Conservation (phyloP, 2,113 vertebrate species). For the Columba livia region DNA sequence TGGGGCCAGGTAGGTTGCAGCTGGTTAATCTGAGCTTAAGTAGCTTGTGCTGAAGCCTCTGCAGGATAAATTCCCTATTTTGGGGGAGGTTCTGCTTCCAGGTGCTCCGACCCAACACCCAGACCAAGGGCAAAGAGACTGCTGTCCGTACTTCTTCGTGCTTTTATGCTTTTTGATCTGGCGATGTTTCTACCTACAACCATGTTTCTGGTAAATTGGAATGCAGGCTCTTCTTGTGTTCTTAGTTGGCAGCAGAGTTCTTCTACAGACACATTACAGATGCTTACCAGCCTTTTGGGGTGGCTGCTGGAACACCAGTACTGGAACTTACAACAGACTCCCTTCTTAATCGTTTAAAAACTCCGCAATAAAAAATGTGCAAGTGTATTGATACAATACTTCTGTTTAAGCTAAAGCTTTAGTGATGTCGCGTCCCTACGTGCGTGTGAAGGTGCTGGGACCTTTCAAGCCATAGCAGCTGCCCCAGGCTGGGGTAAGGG, state of each 20-base stretch:
- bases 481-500: too few relatives aligned
- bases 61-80: not conserved
- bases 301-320: not conserved
- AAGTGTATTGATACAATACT: not conserved
- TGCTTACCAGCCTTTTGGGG: not conserved
- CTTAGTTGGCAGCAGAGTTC: not conserved
- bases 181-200: not conserved
- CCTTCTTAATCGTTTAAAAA: not conserved
- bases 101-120: not conserved
- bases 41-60: not conserved
- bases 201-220: not conserved
- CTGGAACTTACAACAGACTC: fast-evolving
- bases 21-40: not conserved
- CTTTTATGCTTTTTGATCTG: not conserved
- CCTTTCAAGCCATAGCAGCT: not conserved
- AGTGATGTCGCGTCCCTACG: not conserved
- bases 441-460: not conserved
- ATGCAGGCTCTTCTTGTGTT: not conserved
- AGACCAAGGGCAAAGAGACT: not conserved
- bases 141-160: not conserved
- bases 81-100: not conserved
- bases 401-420: not conserved
- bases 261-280: fast-evolving
- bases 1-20: not conserved
- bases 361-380: not conserved